Evolutionary conservation across 2,888 invertebrate species (phyloP), one percentile per base, ranked within the genome.

Genomic region (Euplexia lucipara): DNA sequence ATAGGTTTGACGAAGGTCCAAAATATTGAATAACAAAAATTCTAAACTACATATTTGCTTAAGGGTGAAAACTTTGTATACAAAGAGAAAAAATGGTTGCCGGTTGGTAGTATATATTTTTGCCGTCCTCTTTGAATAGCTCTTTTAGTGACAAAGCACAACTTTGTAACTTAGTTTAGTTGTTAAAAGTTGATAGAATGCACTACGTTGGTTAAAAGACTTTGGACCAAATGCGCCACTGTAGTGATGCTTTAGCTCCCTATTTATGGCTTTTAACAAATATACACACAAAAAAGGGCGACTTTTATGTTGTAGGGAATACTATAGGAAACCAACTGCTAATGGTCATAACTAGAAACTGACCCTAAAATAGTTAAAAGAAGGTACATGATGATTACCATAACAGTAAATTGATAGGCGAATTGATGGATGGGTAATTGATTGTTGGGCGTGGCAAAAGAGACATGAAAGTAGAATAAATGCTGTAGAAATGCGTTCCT

Each of bases 91-190:
- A 34, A 18, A 10, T 10, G 26, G 30, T 56, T 26, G 37, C 26
- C 7, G n/a, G 22, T 64, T 44, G 20, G 22, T 41, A 9, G 37
- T 32, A 34, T 2, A 37, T 62, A 48, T 37, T 63, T 49, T 18
- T 12, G 30, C 22, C 8, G 30, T 32, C 8, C 14, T 10, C 34
- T 14, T 32, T 37, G 20, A 30, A 26, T 39, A 26, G 16, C 39
- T 51, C 32, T 51, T 30, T 65, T 10, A 48, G 18, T 48, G 22
- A 44, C 22, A 44, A 49, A 64, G 52, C n/a, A 12, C 10, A 51
- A 66, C 16, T 74, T 73, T 65, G 4, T 66, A 68, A 52, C 52
- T 47, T 66, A 9, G 16, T 68, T 66, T 35, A 47, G 22, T 26
- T 30, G 16, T 42, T 48, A 18, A 22, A 61, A 41, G 16, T 63